A percentile compares a stretch with the other conserved stretches of the same genome.
Conservation (phyloP, 2,888 invertebrate species). For the Athalia rosae region DNA sequence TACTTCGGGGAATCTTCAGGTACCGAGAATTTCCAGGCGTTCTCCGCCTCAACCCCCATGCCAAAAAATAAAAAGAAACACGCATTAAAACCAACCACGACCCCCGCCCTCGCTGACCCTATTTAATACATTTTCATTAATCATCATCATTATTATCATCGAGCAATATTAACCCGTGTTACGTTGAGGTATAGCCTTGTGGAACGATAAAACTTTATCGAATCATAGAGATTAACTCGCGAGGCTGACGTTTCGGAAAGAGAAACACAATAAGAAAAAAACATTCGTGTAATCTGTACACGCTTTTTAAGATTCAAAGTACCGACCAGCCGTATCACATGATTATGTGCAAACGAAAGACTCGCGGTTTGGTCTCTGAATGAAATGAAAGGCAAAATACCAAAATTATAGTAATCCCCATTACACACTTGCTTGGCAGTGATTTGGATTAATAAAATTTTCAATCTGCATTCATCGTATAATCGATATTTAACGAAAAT, state of each 20-base stretch:
- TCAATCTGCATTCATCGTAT: background rate
- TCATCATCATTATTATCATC: constrained; percentile 42
- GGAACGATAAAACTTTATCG: constrained; percentile 35
- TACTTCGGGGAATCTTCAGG: constrained; percentile 75
- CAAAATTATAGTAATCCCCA: constrained; percentile 44
- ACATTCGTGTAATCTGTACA: too few relatives aligned
- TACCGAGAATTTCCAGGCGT: constrained; percentile 56
- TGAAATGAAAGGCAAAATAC: background rate
- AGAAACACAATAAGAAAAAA: too few relatives aligned
- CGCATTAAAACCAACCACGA: constrained; percentile 37
- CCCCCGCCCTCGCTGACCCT: constrained; percentile 54
- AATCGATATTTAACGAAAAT: constrained; percentile 17
- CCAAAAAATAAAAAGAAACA: background rate
- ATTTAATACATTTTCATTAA: constrained; percentile 49
- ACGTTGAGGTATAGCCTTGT: constrained; percentile 45
- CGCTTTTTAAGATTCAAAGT: too few relatives aligned
- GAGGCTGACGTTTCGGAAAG: background rate
- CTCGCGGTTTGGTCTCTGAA: constrained; percentile 26
- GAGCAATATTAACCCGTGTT: constrained; percentile 61
- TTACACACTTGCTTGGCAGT: constrained; percentile 65
- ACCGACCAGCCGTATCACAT: background rate
- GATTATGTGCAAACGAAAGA: background rate
- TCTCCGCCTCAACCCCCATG: constrained; percentile 32
- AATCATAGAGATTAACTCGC: constrained; percentile 20
- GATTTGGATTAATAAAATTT: constrained; percentile 44